Evolutionary conservation across 2,797 vertebrate species (phyloP), one percentile per base, ranked within the genome.

Genomic region (Protonibea diacanthus): DNA sequence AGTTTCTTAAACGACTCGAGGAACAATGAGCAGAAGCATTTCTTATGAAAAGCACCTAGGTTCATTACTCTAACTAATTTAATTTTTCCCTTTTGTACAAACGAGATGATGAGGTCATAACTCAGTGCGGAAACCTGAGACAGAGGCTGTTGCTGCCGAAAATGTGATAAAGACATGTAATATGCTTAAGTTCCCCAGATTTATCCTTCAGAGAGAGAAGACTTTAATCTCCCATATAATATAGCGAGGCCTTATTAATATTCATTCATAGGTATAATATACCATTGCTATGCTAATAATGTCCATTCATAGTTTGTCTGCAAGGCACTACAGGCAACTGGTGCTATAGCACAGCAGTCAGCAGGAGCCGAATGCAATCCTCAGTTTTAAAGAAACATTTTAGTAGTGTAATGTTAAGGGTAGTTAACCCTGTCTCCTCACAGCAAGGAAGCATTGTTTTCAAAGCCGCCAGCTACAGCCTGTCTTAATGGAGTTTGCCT

Each of bases 61-160:
- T 94, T 94, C 92, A 95, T 95, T 94, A 93, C 91, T 89, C 89
- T 85, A 81, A 88, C 92, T 95, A 94, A 94, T 96, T 95, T 92
- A 91, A 95, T 95, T 94, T 94, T 91, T 92, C 91, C 91, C 91
- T 89, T 93, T 93, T 94, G 92, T 93, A 92, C 88, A 93, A 93
- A 92, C 60, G 87, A 88, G 89, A 92, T 91, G 92, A 94, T 92
- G 92, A 94, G 92, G 93, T 94, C 92, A 94, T 94, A 94, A 94
- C 90, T 95, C 92, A 93, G 74, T 49, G 52, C 12, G 42, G 66
- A 88, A 92, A 91, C 87, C 87, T 88, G 85, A 88, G 89, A 93
- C 92, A 90, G 89, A 89, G 87, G 79, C 84, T 83, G 82, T 85
- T 87, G 90, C 89, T 90, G 88, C 89, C 64, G 87, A 88, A 86